phyloP scores from a whole-genome alignment of 1,140 invertebrate genomes.

The Diachasma alloeum region DNA sequence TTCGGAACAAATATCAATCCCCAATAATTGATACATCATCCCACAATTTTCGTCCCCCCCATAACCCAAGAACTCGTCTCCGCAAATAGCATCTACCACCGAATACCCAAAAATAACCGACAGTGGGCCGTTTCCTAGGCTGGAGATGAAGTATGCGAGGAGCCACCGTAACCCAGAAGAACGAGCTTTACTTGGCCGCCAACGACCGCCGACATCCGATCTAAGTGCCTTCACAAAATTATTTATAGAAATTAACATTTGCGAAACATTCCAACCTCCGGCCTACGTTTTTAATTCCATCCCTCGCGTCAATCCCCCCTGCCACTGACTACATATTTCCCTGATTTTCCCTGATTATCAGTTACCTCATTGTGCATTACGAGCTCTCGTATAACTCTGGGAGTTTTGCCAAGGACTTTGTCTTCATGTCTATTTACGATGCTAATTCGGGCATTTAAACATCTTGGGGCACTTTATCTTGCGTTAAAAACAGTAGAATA shows the following conservation, averaged over 20 bases:
- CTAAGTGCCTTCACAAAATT: slow-evolving; percentile 51
- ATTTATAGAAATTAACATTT: slow-evolving; percentile 63
- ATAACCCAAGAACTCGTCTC: slow-evolving; percentile 40
- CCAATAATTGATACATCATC: no score
- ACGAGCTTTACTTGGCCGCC: slow-evolving; percentile 64
- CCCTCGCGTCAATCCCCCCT: not conserved
- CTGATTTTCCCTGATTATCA: no score
- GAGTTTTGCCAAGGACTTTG: slow-evolving; percentile 30
- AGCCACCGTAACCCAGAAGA: slow-evolving; percentile 48
- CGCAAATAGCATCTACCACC: slow-evolving; percentile 61
- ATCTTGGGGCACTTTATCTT: not conserved
- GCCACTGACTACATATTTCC: not conserved
- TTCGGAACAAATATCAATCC: no score
- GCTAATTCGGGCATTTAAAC: not conserved
- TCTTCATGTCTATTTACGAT: slow-evolving; percentile 1
- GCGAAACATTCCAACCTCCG: slow-evolving; percentile 39
- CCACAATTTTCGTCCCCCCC: not conserved
- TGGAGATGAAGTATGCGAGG: slow-evolving; percentile 27
- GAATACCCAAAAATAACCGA: slow-evolving; percentile 59
- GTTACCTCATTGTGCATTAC: not conserved
- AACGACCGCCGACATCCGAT: slow-evolving; percentile 64
- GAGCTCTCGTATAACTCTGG: slow-evolving; percentile 24
- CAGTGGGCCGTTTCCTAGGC: slow-evolving; percentile 38
- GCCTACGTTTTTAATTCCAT: not conserved
- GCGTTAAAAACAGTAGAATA: no score